Percentiles rank a stretch among this genome's conserved stretches.
Conservation (phyloP, 1,140 invertebrate species). For the Daktulosphaira vitifoliae region DNA sequence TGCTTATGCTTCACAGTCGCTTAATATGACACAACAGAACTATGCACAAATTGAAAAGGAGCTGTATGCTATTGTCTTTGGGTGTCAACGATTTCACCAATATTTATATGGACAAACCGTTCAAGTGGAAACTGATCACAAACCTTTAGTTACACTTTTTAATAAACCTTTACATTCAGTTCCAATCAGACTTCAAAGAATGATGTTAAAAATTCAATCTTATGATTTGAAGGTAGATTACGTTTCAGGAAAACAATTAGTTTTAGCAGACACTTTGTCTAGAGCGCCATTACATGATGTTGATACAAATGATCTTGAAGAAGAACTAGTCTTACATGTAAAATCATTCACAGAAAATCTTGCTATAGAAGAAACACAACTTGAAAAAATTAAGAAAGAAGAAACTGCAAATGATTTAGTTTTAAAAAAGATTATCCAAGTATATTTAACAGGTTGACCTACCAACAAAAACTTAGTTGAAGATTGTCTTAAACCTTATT, state of each 20-base stretch:
- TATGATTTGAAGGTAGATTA: too few species aligned
- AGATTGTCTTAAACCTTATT: slow-evolving; percentile 38
- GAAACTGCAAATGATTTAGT: slow-evolving; percentile 37
- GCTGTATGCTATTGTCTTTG: slow-evolving; percentile 43
- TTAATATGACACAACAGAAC: too few species aligned
- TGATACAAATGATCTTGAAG: slow-evolving; percentile 37
- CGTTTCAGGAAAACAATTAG: slow-evolving; percentile 45
- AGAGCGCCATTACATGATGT: slow-evolving; percentile 39
- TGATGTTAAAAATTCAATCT: slow-evolving; percentile 41
- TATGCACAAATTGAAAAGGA: too few species aligned
- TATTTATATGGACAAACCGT: slow-evolving; percentile 41
- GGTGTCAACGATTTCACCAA: slow-evolving; percentile 40
- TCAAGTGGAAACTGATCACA: slow-evolving; percentile 45
- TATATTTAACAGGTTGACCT: too few species aligned
- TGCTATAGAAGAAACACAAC: too few species aligned
- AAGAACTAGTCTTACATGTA: slow-evolving; percentile 1
- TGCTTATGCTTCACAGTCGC: too few species aligned
- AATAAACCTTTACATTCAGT: slow-evolving; percentile 42
- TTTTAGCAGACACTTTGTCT: slow-evolving; percentile 44
- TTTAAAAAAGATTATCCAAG: too few species aligned
- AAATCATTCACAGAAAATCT: background rate
- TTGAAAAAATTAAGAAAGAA: slow-evolving; percentile 39
- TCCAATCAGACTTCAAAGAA: slow-evolving; percentile 43
- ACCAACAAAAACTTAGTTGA: too few species aligned
- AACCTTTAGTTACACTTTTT: too few species aligned